phyloP scores from a whole-genome alignment of 2,888 invertebrate species.

The Lydus trimaculatus region DNA sequence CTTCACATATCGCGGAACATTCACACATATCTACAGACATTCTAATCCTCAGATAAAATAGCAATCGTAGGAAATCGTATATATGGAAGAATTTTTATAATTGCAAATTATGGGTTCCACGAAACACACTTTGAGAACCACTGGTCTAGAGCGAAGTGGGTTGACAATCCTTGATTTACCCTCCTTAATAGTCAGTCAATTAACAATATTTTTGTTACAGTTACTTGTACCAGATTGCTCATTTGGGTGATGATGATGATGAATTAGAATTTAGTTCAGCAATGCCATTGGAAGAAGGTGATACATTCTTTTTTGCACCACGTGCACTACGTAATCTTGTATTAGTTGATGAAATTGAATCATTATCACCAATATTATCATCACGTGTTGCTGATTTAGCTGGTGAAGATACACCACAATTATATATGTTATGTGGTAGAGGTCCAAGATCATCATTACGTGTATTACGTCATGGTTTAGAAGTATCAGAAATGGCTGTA shows the following conservation, averaged over 20 bases:
- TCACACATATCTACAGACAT: no score
- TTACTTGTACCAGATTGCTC: slow-evolving; percentile 98
- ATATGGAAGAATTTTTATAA: no score
- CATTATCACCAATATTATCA: slow-evolving; percentile 88
- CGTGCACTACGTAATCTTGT: slow-evolving; percentile 92
- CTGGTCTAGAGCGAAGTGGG: no score
- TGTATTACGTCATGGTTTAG: slow-evolving; percentile 94
- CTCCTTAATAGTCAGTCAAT: not conserved
- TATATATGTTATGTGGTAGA: slow-evolving; percentile 95
- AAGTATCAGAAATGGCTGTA: slow-evolving; percentile 99
- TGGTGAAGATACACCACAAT: slow-evolving; percentile 98
- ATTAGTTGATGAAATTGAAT: slow-evolving; percentile 96
- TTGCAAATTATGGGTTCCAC: no score
- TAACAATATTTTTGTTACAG: slow-evolving; percentile 61
- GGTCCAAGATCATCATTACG: slow-evolving; percentile 94
- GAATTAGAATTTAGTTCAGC: slow-evolving; percentile 99
- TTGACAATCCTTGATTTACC: no score
- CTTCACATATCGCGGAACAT: no score
- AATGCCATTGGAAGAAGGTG: slow-evolving; percentile 98
- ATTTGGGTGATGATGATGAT: slow-evolving; percentile 98
- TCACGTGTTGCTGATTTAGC: slow-evolving; percentile 90
- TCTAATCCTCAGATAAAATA: no score
- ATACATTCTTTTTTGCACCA: slow-evolving; percentile 98
- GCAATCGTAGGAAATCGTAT: no score
- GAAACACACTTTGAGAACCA: no score